Base-by-base conservation (phyloP, 2,113 vertebrate species). In the Vicugna pacos region DNA sequence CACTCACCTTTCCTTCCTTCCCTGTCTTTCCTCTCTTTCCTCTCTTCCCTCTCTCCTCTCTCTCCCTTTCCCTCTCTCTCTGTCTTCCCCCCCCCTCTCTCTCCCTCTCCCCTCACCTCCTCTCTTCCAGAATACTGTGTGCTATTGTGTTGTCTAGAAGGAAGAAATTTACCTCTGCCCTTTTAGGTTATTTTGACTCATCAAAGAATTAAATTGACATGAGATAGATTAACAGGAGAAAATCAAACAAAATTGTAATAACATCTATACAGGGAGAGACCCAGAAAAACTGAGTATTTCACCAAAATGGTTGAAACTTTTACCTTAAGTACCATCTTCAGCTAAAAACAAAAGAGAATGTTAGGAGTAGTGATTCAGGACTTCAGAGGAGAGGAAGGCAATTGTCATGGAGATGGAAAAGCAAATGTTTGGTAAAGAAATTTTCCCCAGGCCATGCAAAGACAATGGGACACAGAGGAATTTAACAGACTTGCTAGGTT, bases 81-180 rank as follows among this genome's bases (percentile, higher is more conserved):
- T 4, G 4, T 16, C 1, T 3, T 11, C 9, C 28, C 2, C 10
- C 26, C 22, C 12, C 0, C 10, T 42, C 14, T 5, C 3, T 35
- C 8, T 6, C 38, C 8, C 2, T 7, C 2, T 15, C 2, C 1
- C 11, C 26, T n/a, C 15, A 3, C 35, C 30, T 0, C 20, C 26
- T 12, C 48, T 62, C 62, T 1, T 24, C 56, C 12, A 54, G 32
- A 83, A 93, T 86, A 76, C 26, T 69, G 1, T 30, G 6, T 72
- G 48, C 16, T 91, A 65, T 46, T 52, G 6, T 64, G 64, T 65
- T 65, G 6, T n/a, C 64, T 14, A 32, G 20, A 13, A 79, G 76
- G 76, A 35, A 79, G n/a, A 26, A n/a, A 79, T 38, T 79, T 56
- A 56, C 50, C 52, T 79, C n/a, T 56, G 15, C 52, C 7, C 20